Base-by-base conservation (phyloP, 1,140 invertebrate genomes). In the Eriosoma lanigerum region DNA sequence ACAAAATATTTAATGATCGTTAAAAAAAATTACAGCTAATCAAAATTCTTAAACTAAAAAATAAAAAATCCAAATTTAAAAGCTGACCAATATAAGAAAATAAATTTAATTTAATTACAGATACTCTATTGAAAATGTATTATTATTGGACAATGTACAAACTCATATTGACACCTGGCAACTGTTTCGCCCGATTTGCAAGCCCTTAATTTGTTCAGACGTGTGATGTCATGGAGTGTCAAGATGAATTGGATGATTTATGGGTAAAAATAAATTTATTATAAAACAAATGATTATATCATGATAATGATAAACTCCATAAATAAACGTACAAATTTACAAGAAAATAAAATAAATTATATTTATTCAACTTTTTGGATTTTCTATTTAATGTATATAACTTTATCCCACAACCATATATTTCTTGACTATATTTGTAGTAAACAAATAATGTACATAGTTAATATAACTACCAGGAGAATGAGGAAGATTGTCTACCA, bases 21-120 rank as follows among this genome's bases (percentile, higher is more conserved):
- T 32, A 56, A 17, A 56, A 75, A 75, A 76, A 76, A 76, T 56
- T 15, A 58, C 72, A 76, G 72, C 72, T 76, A 76, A 58, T 58
- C 15, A 52, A 56, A 76, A 58, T 54, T 58, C 72, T 56, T 58
- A 76, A 21, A 56, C 52, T 58, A 58, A 38, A 52, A 58, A 76
- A 29, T 58, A 76, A 76, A 76, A 76, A 76, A 76, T 76, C 72
- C 72, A 76, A 52, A 72, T 38, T 50, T 3, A 17, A 70, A 70
- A 21, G 1, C 21, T 26, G 21, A n/a, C n/a, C 21, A 24, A 50
- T 21, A 52, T n/a, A 38, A 38, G 9, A 76, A 76, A 44, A 38
- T 10, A 46, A 46, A 15, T 9, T 29, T 54, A 54, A 21, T 54
- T 38, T 38, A 38, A 38, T 38, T 38, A n/a, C n/a, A n/a, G n/a